Percentiles rank a stretch among this genome's conserved stretches.
phyloP scores from a whole-genome alignment of 2,888 invertebrate species.

The Tetheella fluctuosa region DNA sequence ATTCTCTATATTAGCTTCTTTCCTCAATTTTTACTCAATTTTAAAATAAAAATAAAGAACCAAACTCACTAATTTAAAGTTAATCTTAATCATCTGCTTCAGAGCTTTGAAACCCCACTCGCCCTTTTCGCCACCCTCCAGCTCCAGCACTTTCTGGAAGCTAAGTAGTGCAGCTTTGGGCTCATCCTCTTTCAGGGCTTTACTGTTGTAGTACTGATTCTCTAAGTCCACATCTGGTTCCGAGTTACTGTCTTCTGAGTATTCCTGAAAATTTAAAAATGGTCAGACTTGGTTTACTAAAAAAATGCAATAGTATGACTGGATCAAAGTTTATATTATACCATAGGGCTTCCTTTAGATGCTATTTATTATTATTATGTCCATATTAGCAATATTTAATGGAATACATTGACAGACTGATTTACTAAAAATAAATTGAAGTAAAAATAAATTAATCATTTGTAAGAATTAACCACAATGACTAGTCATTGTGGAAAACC shows the following conservation, averaged over 20 bases:
- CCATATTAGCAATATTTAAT: no score
- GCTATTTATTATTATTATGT: no score
- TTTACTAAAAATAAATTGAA: no score
- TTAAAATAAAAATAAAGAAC: constrained; percentile 29
- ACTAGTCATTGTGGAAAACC: no score
- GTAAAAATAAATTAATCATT: no score
- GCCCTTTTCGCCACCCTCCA: constrained; percentile 99
- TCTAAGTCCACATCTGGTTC: constrained; percentile 99
- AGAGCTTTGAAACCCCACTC: constrained; percentile 99
- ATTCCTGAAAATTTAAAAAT: constrained; percentile 87
- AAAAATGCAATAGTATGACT: no score
- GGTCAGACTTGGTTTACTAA: not conserved
- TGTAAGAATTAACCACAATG: no score
- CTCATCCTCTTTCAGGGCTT: constrained; percentile 98
- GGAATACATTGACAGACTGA: no score
- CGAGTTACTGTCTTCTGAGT: constrained; percentile 99
- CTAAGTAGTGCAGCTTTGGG: constrained; percentile 95
- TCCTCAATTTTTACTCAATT: constrained; percentile 5
- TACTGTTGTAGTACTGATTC: constrained; percentile 99
- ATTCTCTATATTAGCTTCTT: no score
- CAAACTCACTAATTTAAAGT: constrained; percentile 94
- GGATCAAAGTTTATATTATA: no score
- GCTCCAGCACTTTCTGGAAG: constrained; percentile 97
- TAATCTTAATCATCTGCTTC: constrained; percentile 99
- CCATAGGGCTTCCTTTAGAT: no score